A percentile compares a stretch with the other conserved stretches of the same genome.
Evolutionary conservation across 2,888 invertebrate genomes (phyloP).

Genomic region (Bembecia ichneumoniformis): DNA sequence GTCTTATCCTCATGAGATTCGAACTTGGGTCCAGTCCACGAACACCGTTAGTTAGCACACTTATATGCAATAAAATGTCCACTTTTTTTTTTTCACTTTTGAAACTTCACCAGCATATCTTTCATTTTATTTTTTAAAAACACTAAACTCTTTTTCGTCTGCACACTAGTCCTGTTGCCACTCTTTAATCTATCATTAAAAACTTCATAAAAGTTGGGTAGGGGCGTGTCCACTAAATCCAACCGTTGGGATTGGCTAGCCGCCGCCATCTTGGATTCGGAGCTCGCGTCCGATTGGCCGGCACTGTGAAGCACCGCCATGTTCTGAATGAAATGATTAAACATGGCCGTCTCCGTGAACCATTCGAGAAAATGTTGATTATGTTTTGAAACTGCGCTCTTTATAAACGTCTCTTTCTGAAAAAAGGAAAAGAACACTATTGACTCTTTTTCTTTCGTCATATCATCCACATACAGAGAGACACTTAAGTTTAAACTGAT

Average conservation of each 20-base stretch:
- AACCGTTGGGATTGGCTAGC: constrained; percentile 9
- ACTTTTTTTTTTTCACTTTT: neutral
- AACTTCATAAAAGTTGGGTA: constrained; percentile 55
- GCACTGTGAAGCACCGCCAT: constrained; percentile 33
- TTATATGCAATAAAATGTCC: too few relatives aligned
- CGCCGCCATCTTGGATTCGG: constrained; percentile 6
- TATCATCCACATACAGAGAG: too few relatives aligned
- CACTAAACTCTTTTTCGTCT: neutral
- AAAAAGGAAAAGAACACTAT: constrained; percentile 14
- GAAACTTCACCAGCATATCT: neutral
- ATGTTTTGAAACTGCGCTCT: constrained; percentile 74
- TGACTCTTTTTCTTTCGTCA: neutral
- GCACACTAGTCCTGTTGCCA: constrained; percentile 8
- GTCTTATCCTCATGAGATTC: too few relatives aligned
- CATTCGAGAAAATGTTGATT: constrained; percentile 84
- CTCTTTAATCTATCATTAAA: constrained; percentile 44
- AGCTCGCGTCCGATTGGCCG: constrained; percentile 9
- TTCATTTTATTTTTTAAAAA: neutral
- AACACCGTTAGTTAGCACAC: too few relatives aligned
- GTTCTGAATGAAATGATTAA: constrained; percentile 79
- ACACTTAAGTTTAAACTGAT: too few relatives aligned
- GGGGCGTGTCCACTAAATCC: constrained; percentile 45
- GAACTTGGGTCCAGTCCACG: too few relatives aligned
- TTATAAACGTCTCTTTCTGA: constrained; percentile 82
- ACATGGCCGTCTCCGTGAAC: constrained; percentile 92